These are phyloP conservation scores for Boloria euphrosyne DNA, from an alignment of 2,888 invertebrate species.

Conservation along the genomic window DNA sequence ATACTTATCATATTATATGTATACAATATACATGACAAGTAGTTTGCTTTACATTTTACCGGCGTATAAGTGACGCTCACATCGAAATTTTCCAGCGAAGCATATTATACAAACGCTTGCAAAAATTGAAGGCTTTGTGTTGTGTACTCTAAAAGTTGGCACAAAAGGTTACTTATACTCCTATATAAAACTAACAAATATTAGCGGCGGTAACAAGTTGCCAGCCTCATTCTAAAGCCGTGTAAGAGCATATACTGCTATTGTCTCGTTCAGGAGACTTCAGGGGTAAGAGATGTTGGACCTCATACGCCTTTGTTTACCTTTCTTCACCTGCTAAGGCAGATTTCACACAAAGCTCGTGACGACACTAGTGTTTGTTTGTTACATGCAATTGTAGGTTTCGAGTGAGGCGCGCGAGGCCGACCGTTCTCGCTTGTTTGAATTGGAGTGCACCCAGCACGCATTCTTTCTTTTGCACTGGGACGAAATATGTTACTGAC, in stretches of 20 bases:
- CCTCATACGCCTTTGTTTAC: constrained; percentile 75
- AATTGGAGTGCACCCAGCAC: constrained; percentile 35
- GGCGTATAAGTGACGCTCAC: constrained; percentile 9
- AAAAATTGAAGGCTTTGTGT: constrained; percentile 32
- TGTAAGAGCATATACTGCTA: constrained; percentile 65
- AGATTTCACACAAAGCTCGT: constrained; percentile 76
- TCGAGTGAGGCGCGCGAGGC: constrained; percentile 65
- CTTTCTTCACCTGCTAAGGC: constrained; percentile 77
- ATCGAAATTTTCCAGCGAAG: constrained; percentile 9
- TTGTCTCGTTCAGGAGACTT: constrained; percentile 76
- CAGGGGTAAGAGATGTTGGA: constrained; percentile 68
- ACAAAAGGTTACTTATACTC: constrained; percentile 70
- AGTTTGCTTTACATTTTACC: constrained; percentile 10
- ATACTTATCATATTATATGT: too few relatives aligned
- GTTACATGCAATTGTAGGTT: constrained; percentile 79
- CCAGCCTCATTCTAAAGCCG: constrained; percentile 69
- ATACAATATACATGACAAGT: too few relatives aligned
- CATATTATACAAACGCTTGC: constrained; percentile 9
- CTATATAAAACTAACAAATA: constrained; percentile 79
- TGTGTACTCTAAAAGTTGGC: constrained; percentile 39
- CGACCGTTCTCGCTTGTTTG: constrained; percentile 68
- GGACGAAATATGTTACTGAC: neutral
- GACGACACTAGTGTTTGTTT: constrained; percentile 73
- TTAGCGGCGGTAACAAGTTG: constrained; percentile 77
- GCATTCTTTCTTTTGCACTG: constrained; percentile 5